A percentile compares a stretch with the other conserved stretches of the same genome.
These are phyloP conservation scores for Lasioglossum albipes DNA, from an alignment of 1,140 invertebrate species.

Conservation along the genomic window DNA sequence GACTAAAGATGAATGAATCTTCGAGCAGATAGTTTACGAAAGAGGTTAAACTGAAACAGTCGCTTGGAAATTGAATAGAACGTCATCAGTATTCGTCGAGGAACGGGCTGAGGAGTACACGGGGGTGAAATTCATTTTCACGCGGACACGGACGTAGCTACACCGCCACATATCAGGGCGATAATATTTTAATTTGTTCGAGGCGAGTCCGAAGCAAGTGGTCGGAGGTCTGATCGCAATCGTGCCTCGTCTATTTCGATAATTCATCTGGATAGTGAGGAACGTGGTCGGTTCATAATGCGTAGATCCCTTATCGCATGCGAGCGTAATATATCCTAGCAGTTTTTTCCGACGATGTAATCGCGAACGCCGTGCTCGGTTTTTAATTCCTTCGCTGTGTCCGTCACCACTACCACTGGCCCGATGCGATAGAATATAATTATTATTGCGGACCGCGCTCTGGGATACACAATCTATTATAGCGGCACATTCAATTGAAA, in stretches of 20 bases:
- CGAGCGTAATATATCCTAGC: neutral
- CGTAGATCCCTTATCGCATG: neutral
- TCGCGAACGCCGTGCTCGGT: neutral
- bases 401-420: neutral
- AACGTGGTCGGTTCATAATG: too few species aligned
- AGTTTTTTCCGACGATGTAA: neutral
- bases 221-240: neutral
- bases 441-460: constrained; percentile 5
- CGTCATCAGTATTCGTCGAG: too few species aligned
- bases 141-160: too few species aligned
- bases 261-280: constrained; percentile 3
- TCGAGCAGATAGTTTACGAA: too few species aligned
- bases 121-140: too few species aligned
- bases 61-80: too few species aligned
- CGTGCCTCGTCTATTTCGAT: constrained; percentile 13
- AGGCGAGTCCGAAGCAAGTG: neutral
- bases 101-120: too few species aligned
- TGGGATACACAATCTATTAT: constrained; percentile 9
- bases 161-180: too few species aligned
- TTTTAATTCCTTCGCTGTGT: neutral
- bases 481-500: constrained; percentile 9
- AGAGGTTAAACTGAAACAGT: too few species aligned
- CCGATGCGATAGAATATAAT: constrained; percentile 24
- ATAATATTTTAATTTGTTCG: too few species aligned
- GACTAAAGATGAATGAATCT: too few species aligned